Evolutionary conservation across 2,797 vertebrate genomes (phyloP), one percentile per base, ranked within the genome.

Genomic region (Eptatretus atami): DNA sequence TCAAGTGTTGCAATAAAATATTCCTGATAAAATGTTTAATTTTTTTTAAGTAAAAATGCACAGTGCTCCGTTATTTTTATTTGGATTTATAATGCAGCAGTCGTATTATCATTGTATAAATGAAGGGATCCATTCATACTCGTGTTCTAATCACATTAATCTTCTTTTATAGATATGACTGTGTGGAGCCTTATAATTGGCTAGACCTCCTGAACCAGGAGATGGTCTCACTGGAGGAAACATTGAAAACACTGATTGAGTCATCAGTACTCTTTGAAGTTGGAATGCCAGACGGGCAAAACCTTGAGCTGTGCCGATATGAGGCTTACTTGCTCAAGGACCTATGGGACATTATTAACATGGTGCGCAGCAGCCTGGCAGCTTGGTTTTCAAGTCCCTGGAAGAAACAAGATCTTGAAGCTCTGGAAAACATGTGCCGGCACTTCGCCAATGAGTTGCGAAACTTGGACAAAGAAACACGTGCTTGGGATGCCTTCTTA

Each of bases 181-280:
- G 78, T 3, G 1, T 66, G 64, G 71, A 70, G 9, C 79, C 90
- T 31, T 78, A 84, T 73, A 76, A 77, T 65, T 76, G 77, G 72
- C 73, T 96, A 68, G 79, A 85, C 65, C 61, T 66, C 12, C 79
- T 80, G 70, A 78, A 90, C 63, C 2, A 1, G 13, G 78, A 83
- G 75, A 83, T 90, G 71, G 74, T 76, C 68, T 74, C 78, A 69
- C 79, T 82, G 75, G 92, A 96, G 71, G 73, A 72, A 10, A 71
- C 74, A 63, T 82, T 95, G 84, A 70, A 76, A 52, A 79, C 75
- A 0, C 78, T 93, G 68, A 75, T 73, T 61, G 77, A 82, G 55
- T 82, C 83, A 0, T 84, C 85, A 55, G 70, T 70, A 63, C 74
- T 98, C 66, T 98, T 98, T 68, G 92, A 98, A 75, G 81, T 96